Evolutionary conservation across 2,888 invertebrate species (phyloP).

Genomic region (Autographa pulchrina): DNA sequence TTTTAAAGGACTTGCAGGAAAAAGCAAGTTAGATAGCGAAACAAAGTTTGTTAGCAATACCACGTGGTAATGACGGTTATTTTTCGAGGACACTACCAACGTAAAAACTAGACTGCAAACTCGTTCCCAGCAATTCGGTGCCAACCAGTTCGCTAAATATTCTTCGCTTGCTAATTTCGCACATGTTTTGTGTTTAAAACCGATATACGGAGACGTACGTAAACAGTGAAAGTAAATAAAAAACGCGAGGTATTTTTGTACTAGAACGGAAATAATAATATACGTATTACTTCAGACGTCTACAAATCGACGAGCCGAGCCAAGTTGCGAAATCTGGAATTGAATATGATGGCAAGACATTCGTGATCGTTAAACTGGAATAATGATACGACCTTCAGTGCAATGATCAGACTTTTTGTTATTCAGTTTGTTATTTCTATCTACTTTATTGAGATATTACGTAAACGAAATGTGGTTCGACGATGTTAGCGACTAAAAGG

Average conservation of each 20-base stretch:
- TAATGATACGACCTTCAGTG: constrained; percentile 26
- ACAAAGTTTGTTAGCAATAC: constrained; percentile 72
- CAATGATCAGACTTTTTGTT: constrained; percentile 10
- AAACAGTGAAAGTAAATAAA: constrained; percentile 67
- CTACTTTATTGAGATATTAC: constrained; percentile 11
- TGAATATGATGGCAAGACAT: constrained; percentile 55
- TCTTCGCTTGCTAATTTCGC: constrained; percentile 64
- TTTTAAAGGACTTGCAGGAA: constrained; percentile 49
- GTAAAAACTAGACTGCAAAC: constrained; percentile 80
- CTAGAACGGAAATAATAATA: constrained; percentile 55
- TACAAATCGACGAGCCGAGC: constrained; percentile 60
- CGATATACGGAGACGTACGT: constrained; percentile 50
- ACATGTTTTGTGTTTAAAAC: constrained; percentile 62
- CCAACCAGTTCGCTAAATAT: constrained; percentile 61
- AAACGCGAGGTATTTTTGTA: constrained; percentile 57
- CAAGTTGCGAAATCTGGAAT: constrained; percentile 67
- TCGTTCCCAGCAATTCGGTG: constrained; percentile 69
- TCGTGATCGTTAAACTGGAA: constrained; percentile 45
- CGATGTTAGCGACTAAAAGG: constrained; percentile 44
- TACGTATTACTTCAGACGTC: constrained; percentile 58
- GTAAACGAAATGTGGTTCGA: constrained; percentile 21
- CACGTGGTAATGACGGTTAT: constrained; percentile 82
- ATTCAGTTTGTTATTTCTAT: constrained; percentile 9
- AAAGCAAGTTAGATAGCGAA: constrained; percentile 57
- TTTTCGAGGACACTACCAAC: constrained; percentile 81